Evolutionary conservation across 2,888 invertebrate species (phyloP), one percentile per base, ranked within the genome.

Genomic region (Hyposoter didymator): DNA sequence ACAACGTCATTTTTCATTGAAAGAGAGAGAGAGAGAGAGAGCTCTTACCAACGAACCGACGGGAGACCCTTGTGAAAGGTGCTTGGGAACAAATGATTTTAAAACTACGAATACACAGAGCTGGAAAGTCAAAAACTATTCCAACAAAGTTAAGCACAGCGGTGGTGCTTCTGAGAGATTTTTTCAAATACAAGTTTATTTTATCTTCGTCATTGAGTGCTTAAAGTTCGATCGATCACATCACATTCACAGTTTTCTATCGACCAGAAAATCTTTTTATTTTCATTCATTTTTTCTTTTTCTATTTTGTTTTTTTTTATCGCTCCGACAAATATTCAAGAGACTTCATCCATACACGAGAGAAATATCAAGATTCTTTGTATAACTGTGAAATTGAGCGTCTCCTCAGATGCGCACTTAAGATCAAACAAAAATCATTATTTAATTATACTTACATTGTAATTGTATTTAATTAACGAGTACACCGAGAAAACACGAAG

Each of bases 391-490:
- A 76, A 66, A 67, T 7, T 35, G 35, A 1, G 28, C 76, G 84
- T 72, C 75, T 66, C 10, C 14, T 45, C 1, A 59, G 28, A 62
- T 3, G n/a, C 80, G 59, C 59, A 76, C 80, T 81, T 62, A 81
- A 82, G 67, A 74, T 84, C 76, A 84, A 83, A 43, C 76, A 84
- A 83, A 43, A 82, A 81, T 74, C 74, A 82, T 72, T 72, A 80
- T 76, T 84, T 39, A 81, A 83, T 82, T 87, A 83, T 74, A 80
- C 70, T 59, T 81, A 70, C 67, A 28, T 83, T 83, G 80, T 87
- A 80, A 84, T 87, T 84, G 78, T 87, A 84, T 85, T 66, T 80
- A 79, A 86, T 87, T 85, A 81, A 74, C 64, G 45, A 70, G 74
- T 83, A 84, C 81, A 49, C n/a, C n/a, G n/a, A n/a, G n/a, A n/a